Evolutionary conservation across 2,797 vertebrate species (phyloP).

Genomic region (Hozukius guyotensis): DNA sequence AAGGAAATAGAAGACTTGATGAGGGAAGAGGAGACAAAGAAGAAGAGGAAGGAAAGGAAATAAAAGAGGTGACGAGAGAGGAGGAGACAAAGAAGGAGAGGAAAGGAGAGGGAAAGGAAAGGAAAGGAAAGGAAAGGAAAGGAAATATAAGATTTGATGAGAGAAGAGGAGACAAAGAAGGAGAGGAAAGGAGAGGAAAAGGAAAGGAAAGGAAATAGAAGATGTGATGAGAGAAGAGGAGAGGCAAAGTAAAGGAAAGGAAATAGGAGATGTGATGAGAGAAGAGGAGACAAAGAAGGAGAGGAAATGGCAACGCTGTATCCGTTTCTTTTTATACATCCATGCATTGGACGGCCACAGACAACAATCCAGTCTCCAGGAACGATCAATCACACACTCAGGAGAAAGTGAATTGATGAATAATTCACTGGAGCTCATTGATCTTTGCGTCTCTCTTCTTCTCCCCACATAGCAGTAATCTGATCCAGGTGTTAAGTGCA

Average conservation of each 20-base stretch:
- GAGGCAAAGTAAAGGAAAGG: background rate
- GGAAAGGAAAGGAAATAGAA: background rate
- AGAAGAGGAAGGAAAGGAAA: no score
- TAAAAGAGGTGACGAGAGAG: accelerated
- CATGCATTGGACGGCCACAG: background rate
- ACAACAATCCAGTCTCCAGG: background rate
- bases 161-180: no score
- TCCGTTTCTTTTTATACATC: no score
- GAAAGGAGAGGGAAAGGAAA: no score
- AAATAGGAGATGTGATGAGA: background rate
- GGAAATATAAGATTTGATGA: accelerated
- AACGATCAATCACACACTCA: constrained; percentile 27
- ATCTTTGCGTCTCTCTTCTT: constrained; percentile 40
- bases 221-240: background rate
- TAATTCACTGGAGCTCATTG: constrained; percentile 65
- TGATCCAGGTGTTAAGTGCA: constrained; percentile 41
- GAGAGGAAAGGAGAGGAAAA: background rate
- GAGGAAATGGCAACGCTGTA: no score
- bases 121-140: no score
- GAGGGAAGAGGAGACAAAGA: no score
- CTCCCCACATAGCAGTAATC: constrained; percentile 45
- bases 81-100: no score
- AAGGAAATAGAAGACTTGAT: no score
- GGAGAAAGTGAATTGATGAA: constrained; percentile 58
- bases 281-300: background rate